These are phyloP conservation scores for Mionectes olivaceus DNA, from an alignment of 2,797 vertebrate species.

Conservation along the genomic window DNA sequence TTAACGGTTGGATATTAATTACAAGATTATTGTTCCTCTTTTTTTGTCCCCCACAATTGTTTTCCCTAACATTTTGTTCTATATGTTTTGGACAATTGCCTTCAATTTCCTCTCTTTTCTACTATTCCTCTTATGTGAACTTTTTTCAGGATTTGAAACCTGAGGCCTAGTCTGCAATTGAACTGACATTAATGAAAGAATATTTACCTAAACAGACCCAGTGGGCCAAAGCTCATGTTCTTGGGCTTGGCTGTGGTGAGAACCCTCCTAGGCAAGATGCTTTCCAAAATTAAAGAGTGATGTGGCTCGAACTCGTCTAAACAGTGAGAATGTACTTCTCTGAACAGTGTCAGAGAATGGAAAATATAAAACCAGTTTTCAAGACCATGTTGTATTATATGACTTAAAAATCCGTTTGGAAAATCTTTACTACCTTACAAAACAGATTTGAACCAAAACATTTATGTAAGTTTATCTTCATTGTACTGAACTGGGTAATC, in stretches of 20 bases:
- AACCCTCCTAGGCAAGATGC: not conserved
- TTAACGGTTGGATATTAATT: not conserved
- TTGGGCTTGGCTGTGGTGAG: not conserved
- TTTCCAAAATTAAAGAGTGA: not conserved
- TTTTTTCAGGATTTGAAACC: not conserved
- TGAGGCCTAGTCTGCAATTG: not conserved
- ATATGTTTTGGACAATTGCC: not conserved
- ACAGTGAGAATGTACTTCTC: not conserved
- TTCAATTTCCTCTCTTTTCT: not conserved
- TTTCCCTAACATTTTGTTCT: not conserved
- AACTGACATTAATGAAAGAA: not conserved
- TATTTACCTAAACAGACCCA: not conserved
- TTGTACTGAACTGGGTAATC: not conserved
- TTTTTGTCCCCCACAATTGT: rapidly evolving
- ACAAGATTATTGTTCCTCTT: not conserved
- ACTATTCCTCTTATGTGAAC: not conserved
- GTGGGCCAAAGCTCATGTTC: not conserved
- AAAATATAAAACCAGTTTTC: not conserved
- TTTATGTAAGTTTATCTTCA: not conserved
- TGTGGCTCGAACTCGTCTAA: not conserved
- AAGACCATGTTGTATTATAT: not conserved
- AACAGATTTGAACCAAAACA: not conserved
- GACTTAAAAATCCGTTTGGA: not conserved
- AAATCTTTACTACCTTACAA: not conserved
- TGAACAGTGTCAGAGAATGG: not conserved